These are phyloP conservation scores for Agrotis puta DNA, from an alignment of 2,888 invertebrate genomes.

Conservation along the genomic window DNA sequence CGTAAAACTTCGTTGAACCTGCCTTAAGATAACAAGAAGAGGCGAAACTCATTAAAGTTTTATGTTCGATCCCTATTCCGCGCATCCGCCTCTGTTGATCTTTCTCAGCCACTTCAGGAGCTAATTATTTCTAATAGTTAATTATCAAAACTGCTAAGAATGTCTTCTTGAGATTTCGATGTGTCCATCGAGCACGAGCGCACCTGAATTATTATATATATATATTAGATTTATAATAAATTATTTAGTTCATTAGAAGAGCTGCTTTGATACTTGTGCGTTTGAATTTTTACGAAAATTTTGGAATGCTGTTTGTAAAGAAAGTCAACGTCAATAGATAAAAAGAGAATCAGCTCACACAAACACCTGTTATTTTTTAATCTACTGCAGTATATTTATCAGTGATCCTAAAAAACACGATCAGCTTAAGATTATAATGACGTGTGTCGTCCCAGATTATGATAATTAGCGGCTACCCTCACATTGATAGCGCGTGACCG, in stretches of 20 bases:
- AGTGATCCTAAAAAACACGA: background rate
- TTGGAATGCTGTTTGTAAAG: background rate
- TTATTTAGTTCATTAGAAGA: slow-evolving; percentile 2
- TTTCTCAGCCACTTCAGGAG: slow-evolving; percentile 74
- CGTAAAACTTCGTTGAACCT: slow-evolving; percentile 80
- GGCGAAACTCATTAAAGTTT: slow-evolving; percentile 89
- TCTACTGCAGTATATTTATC: slow-evolving; percentile 23
- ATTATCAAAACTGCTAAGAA: slow-evolving; percentile 49
- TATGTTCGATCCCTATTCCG: slow-evolving; percentile 77
- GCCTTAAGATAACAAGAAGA: slow-evolving; percentile 85
- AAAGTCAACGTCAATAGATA: background rate
- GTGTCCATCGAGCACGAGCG: slow-evolving; percentile 4
- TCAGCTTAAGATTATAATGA: slow-evolving; percentile 22
- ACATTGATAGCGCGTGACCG: slow-evolving; percentile 17
- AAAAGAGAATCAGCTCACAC: background rate
- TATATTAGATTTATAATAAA: too few relatives aligned
- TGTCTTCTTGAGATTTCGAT: too few relatives aligned
- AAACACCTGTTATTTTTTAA: slow-evolving; percentile 2
- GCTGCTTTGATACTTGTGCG: background rate
- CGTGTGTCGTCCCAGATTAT: slow-evolving; percentile 35
- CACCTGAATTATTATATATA: slow-evolving; percentile 42
- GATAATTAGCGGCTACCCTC: slow-evolving; percentile 26
- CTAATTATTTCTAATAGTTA: slow-evolving; percentile 75
- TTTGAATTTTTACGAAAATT: background rate
- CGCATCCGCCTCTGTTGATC: slow-evolving; percentile 76